phyloP scores from a whole-genome alignment of 2,797 vertebrate genomes.

The Ispidina picta region DNA sequence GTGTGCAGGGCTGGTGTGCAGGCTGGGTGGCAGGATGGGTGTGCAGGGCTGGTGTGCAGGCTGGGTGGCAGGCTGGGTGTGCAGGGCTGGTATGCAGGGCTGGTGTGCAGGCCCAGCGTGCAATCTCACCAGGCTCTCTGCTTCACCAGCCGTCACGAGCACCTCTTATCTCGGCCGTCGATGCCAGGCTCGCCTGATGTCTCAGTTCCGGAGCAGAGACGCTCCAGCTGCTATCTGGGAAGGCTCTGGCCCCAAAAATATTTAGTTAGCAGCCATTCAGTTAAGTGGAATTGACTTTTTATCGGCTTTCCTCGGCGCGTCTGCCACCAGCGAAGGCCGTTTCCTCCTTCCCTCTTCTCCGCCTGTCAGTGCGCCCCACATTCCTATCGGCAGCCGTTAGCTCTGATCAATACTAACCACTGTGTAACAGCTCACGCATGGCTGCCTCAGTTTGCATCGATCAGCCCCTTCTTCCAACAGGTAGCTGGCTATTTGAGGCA shows the following conservation, averaged over 20 bases:
- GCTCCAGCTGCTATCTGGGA: constrained; percentile 59
- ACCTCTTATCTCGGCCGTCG: constrained; percentile 13
- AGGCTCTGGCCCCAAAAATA: constrained; percentile 85
- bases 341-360: constrained; percentile 82
- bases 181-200: constrained; percentile 82
- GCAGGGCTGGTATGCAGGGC: too few relatives aligned
- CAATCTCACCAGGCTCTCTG: background rate
- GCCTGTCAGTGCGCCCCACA: constrained; percentile 88
- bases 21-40: too few relatives aligned
- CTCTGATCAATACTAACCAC: constrained; percentile 91
- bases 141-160: background rate
- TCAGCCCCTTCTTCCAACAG: constrained; percentile 88
- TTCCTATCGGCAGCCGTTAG: constrained; percentile 92
- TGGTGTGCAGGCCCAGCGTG: background rate
- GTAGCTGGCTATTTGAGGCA: constrained; percentile 75
- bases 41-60: too few relatives aligned
- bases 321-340: constrained; percentile 89
- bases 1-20: too few relatives aligned
- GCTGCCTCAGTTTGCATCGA: constrained; percentile 86
- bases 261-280: constrained; percentile 96
- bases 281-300: constrained; percentile 99
- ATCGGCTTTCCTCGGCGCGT: constrained; percentile 81
- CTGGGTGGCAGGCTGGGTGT: too few relatives aligned
- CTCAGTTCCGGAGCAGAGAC: constrained; percentile 79
- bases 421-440: constrained; percentile 86